Evolutionary conservation across 2,113 vertebrate species (phyloP).

Genomic region (Corvus moneduloides): DNA sequence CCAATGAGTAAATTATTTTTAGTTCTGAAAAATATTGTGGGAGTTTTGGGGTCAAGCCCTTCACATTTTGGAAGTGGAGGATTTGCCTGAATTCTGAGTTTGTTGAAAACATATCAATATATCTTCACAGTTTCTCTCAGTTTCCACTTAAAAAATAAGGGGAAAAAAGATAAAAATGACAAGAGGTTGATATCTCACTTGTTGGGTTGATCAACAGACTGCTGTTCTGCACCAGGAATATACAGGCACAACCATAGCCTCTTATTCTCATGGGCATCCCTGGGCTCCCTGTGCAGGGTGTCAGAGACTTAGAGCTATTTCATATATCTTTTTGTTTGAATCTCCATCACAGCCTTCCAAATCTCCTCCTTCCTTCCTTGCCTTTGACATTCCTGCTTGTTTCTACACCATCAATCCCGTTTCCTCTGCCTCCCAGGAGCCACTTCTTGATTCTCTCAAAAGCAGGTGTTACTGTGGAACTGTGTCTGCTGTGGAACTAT

Average conservation of each 20-base stretch:
- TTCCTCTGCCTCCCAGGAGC: background rate
- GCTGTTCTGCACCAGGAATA: background rate
- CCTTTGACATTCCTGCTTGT: background rate
- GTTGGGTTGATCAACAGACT: background rate
- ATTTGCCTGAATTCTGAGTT: background rate
- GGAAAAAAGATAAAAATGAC: background rate
- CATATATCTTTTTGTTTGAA: background rate
- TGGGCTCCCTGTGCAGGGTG: background rate
- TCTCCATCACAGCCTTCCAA: background rate
- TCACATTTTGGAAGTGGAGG: background rate
- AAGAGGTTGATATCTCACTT: background rate
- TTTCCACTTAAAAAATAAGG: background rate
- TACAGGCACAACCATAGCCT: accelerated
- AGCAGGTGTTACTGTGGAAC: background rate
- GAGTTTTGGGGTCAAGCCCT: background rate
- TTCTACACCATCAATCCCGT: background rate
- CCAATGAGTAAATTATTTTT: background rate
- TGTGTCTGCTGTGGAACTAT: background rate
- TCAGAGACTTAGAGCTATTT: background rate
- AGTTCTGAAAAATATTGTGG: background rate
- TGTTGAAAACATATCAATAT: background rate
- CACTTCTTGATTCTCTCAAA: background rate
- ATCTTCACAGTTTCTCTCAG: background rate
- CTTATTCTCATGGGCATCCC: background rate
- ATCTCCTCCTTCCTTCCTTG: background rate